Evolutionary conservation across 2,113 vertebrate species (phyloP), one percentile per base, ranked within the genome.

Genomic region (Euleptes europaea): DNA sequence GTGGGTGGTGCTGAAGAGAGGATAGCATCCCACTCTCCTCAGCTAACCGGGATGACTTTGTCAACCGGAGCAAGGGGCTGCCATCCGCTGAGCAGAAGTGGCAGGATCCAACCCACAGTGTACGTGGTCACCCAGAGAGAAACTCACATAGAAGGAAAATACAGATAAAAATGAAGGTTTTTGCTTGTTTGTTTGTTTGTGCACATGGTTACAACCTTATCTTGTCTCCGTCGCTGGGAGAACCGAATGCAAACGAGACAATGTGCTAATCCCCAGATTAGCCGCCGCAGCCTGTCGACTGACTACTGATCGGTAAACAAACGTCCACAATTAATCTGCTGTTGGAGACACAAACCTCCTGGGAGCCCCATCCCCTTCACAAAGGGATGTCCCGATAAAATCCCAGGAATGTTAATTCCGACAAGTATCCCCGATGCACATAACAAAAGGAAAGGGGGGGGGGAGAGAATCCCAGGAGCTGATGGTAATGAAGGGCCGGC

Each of bases 321-420:
- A 95, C 95, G 95, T 96, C 96, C 93, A 95, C 93, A 94, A 96
- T 96, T 96, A 96, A 95, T 93, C 95, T 95, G 95, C 95, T 96
- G 95, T 94, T 91, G 93, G 95, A 95, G 96, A 96, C 95, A 95
- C 93, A 94, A 94, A 96, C 92, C 92, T 94, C 93, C 94, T 88
- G 93, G 85, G 93, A 96, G 94, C 94, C 91, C 86, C 89, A 72
- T 94, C 80, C 93, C 93, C 94, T 93, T 95, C 87, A 96, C 95
- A 97, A 96, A 96, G 92, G 77, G 93, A 94, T 71, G 89, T 92
- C 73, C 93, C 92, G 92, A 95, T 92, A 94, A 95, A 95, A 96
- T 96, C 91, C 95, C 95, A 96, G 94, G 96, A 97, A 97, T 97
- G 96, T 97, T 97, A 97, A 97, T 97, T 93, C 95, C 90, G 91